Percentiles rank a stretch among this genome's conserved stretches.
Conservation (phyloP, 2,113 vertebrate species). For the Phaethon lepturus region DNA sequence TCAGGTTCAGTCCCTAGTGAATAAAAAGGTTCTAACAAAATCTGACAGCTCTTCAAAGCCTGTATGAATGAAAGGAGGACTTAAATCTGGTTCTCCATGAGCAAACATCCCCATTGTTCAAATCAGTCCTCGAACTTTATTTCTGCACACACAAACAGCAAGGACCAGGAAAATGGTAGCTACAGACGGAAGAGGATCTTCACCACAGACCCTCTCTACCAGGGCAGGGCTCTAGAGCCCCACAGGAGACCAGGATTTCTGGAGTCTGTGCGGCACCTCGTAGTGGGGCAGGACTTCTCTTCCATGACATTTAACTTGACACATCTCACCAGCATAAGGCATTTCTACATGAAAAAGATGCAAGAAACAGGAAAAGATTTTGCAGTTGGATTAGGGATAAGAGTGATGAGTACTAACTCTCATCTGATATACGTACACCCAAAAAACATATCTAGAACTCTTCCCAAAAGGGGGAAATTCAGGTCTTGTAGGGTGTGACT, state of each 20-base stretch:
- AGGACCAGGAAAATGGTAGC: not conserved
- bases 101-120: not conserved
- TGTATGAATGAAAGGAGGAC: not conserved
- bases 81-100: not conserved
- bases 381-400: not conserved
- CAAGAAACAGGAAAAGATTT: not conserved
- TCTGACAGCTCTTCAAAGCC: not conserved
- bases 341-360: not conserved
- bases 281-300: not conserved
- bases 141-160: not conserved
- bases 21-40: not conserved
- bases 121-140: not conserved
- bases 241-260: not conserved
- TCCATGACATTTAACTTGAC: not conserved
- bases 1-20: not conserved
- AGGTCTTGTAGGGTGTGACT: not conserved
- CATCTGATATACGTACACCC: not conserved
- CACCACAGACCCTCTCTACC: not conserved
- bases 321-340: not conserved
- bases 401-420: not conserved
- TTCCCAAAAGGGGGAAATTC: not conserved
- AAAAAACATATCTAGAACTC: not conserved
- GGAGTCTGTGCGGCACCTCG: not conserved
- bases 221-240: not conserved
- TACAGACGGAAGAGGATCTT: accelerated